Evolutionary conservation across 37 sponge, comb jelly and placozoan genomes (phyloP).

Genomic region (Tethya wilhelma): DNA sequence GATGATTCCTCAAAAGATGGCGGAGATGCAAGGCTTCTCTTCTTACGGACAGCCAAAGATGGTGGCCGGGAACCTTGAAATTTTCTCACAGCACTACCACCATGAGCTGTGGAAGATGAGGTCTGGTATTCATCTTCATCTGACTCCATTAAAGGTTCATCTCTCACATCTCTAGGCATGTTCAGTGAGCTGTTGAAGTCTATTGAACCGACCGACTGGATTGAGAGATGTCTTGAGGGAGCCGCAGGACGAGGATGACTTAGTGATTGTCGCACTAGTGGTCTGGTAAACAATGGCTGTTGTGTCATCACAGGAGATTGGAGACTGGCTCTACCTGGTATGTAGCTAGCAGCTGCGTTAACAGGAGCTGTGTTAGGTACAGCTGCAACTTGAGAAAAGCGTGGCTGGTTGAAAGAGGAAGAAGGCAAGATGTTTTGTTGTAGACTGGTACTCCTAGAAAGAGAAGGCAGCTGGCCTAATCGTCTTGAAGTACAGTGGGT

Average conservation of each 20-base stretch:
- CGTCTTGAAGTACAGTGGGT: background rate
- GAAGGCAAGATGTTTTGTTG: background rate
- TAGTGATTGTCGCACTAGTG: background rate
- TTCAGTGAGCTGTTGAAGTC: slow-evolving; percentile 3
- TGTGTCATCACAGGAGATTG: background rate
- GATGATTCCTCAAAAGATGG: slow-evolving; percentile 1
- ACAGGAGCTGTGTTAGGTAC: background rate
- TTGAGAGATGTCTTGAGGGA: slow-evolving; percentile 9
- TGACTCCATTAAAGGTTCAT: slow-evolving; percentile 13
- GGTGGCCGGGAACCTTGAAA: background rate
- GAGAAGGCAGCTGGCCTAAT: background rate
- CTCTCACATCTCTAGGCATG: background rate
- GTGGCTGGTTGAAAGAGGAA: background rate
- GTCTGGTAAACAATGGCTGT: background rate
- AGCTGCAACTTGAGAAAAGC: background rate
- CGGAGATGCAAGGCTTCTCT: background rate
- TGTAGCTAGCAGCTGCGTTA: background rate
- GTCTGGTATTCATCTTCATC: slow-evolving; percentile 19
- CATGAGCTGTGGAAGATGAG: background rate
- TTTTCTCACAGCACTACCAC: background rate
- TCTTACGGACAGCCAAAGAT: slow-evolving; percentile 7
- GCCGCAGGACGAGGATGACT: background rate
- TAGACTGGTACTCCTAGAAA: background rate
- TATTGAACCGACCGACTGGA: slow-evolving; percentile 23
- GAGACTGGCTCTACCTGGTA: background rate